Conservation (phyloP, 2,113 vertebrate species). For the Gavia stellata region DNA sequence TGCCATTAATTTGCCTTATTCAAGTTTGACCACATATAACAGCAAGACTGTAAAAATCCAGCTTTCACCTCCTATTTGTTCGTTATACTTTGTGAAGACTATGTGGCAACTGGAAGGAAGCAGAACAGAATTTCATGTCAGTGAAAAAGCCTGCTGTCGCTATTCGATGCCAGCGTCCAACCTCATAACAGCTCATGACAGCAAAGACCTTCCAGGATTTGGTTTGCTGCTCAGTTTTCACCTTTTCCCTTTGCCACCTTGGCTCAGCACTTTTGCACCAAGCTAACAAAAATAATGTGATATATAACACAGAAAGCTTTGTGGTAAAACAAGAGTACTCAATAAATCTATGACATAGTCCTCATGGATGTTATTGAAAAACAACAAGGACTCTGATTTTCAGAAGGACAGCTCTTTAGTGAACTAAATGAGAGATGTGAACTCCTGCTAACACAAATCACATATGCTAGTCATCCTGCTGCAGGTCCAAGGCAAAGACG, state of each 20-base stretch:
- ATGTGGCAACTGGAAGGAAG: neutral
- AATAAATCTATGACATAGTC: neutral
- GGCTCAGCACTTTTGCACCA: neutral
- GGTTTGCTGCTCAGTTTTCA: neutral
- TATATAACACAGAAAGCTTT: neutral
- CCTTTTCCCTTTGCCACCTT: neutral
- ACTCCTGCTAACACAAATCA: neutral
- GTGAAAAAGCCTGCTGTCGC: neutral
- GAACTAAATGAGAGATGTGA: neutral
- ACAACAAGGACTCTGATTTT: neutral
- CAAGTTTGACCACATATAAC: neutral
- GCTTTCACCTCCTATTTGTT: neutral
- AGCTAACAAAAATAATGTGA: neutral
- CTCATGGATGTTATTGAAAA: neutral
- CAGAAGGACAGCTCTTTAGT: neutral
- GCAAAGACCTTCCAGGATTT: neutral
- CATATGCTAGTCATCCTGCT: neutral
- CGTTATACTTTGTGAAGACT: neutral
- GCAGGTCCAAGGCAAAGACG: neutral
- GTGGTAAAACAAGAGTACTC: neutral
- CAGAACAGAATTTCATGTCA: neutral
- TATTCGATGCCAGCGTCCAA: neutral
- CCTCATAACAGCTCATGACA: neutral
- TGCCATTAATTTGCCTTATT: neutral
- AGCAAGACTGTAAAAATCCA: neutral